Evolutionary conservation across 2,888 invertebrate species (phyloP), one percentile per base, ranked within the genome.

Genomic region (Nyleta sp.): DNA sequence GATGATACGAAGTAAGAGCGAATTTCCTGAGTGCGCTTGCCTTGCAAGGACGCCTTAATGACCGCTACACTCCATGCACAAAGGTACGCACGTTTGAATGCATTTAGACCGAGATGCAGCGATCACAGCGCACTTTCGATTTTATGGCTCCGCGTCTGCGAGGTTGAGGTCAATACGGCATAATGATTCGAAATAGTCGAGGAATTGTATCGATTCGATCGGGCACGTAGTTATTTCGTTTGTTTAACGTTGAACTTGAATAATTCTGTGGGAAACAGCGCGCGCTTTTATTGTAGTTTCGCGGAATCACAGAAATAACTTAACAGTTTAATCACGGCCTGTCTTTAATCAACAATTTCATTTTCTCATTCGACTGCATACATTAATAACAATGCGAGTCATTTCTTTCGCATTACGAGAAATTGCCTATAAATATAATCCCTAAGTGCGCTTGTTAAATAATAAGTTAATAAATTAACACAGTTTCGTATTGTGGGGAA

Each of bases 31-130:
- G 8, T 33, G 31, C 48, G 17, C 13, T 62, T 64, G 55, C 28
- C 24, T 64, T 18, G 65, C 71, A 74, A 74, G 78, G 65, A 60
- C 78, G 65, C 74, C 71, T 70, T 70, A 74, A 74, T 60, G 70
- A 68, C 18, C 10, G 57, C 53, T 64, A 78, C 73, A 64, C 73
- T 50, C 35, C 52, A 59, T 57, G 35, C 78, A 64, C 64, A 17
- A 46, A 52, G 57, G 73, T 73, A 73, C 78, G 68, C 57, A 74
- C 62, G 60, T 78, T 70, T 60, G 70, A 64, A 59, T 64, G 70
- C 64, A 64, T 38, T 73, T 70, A 50, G 65, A 59, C 53, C 70
- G 57, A 53, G 57, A 67, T 50, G 70, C 70, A 60, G 64, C 46
- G 67, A 50, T 72, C 71, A 22, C 62, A 18, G 22, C 44, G 48